A percentile compares a stretch with the other conserved stretches of the same genome.
These are phyloP conservation scores for Cryptosula pallasiana DNA, from an alignment of 2,888 invertebrate genomes.

Conservation along the genomic window DNA sequence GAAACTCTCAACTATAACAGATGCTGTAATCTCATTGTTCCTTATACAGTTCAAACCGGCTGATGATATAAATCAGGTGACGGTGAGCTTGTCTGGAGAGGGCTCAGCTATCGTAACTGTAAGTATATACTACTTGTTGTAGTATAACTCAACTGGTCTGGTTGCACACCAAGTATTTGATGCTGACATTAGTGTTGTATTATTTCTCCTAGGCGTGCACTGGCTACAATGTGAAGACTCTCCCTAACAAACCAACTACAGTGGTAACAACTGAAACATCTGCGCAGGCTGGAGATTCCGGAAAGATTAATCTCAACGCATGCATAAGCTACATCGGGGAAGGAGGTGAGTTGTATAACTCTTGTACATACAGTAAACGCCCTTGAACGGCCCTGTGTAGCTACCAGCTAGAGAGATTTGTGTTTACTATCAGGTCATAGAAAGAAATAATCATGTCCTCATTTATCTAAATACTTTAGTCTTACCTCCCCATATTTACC, in stretches of 20 bases:
- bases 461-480: no score
- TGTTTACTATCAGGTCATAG: no score
- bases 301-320: not conserved
- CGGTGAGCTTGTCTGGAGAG: not conserved
- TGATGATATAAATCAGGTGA: not conserved
- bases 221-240: constrained; percentile 11
- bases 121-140: no score
- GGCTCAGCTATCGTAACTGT: constrained; percentile 9
- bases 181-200: no score
- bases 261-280: not conserved
- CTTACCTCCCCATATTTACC: no score
- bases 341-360: constrained; percentile 21
- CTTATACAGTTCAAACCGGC: not conserved
- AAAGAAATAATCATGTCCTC: no score
- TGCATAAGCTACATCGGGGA: not conserved
- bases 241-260: not conserved
- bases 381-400: no score
- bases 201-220: not conserved
- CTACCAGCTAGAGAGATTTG: no score
- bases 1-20: no score
- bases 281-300: not conserved
- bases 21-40: not conserved
- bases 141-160: no score
- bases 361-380: no score
- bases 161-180: no score